Evolutionary conservation across 2,888 invertebrate species (phyloP), one percentile per base, ranked within the genome.

Genomic region (Rhingia campestris): DNA sequence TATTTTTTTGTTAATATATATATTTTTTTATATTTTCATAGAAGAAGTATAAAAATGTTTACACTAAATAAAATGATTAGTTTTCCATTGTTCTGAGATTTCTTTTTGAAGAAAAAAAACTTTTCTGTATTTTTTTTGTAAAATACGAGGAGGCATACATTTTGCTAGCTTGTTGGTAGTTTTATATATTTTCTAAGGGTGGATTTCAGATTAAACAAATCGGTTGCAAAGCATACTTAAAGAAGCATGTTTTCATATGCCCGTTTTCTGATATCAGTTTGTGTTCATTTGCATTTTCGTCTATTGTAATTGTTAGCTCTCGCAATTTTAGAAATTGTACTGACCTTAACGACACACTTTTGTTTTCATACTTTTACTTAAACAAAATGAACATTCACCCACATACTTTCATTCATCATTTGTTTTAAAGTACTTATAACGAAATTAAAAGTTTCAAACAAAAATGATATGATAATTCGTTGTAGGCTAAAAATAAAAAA

Each of bases 61-160:
- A 84, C 84, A 84, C 84, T 84, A 84, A 84, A 84, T 80, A 84
- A 84, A 84, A 84, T 84, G 84, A 84, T 84, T 84, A 84, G 84
- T 74, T 84, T 76, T 56, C 41, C 56, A 54, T 77, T 82, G 66
- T 61, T 77, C 5, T 61, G 64, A 75, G 69, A 45, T 53, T 49
- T 49, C 14, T 56, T 14, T 56, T 56, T 7, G 6, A 69, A 66
- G 66, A 77, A 77, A 70, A 70, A 64, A 41, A 33, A 56, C 63
- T 63, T 51, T 43, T 69, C 70, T 63, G 33, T 63, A 54, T 41
- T 41, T 41, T 4, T 9, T 41, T 4, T 9, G 10, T 41, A 41
- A 41, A 41, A 41, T 41, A 41, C 41, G 9, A 41, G 41, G 22
- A 22, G 22, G 22, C 22, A 22, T 22, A 22, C 22, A 22, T 22